phyloP scores from a whole-genome alignment of 1,140 invertebrate species.

The Neoseiulus cucumeris region DNA sequence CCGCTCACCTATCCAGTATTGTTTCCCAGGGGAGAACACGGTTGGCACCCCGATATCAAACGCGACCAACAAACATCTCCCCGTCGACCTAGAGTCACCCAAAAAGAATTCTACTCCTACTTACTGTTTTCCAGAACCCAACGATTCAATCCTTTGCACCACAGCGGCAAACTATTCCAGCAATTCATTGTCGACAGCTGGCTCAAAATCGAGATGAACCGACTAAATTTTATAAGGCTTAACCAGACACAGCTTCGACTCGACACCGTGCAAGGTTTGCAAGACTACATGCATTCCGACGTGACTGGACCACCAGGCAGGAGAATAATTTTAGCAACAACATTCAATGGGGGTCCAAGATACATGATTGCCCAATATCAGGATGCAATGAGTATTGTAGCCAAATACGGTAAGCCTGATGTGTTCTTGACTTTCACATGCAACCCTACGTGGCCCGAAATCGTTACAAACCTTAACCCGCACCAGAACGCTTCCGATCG shows the following conservation, averaged over 20 bases:
- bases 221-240: too few species aligned
- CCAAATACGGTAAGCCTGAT: constrained; percentile 17
- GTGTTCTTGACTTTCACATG: constrained; percentile 23
- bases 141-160: too few species aligned
- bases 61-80: too few species aligned
- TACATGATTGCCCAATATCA: constrained; percentile 18
- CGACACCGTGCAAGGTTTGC: not conserved
- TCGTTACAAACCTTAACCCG: constrained; percentile 15
- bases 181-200: too few species aligned
- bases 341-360: constrained; percentile 19
- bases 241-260: not conserved
- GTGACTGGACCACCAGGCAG: not conserved
- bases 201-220: too few species aligned
- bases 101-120: too few species aligned
- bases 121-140: too few species aligned
- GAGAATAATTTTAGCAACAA: not conserved
- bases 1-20: constrained; percentile 20
- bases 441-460: constrained; percentile 24
- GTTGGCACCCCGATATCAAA: not conserved
- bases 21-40: constrained; percentile 15
- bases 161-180: too few species aligned
- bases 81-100: too few species aligned
- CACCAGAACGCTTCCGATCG: constrained; percentile 17
- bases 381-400: constrained; percentile 17
- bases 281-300: not conserved